These are phyloP conservation scores for Tympanuchus pallidicinctus DNA, from an alignment of 2,113 vertebrate genomes.

Conservation along the genomic window DNA sequence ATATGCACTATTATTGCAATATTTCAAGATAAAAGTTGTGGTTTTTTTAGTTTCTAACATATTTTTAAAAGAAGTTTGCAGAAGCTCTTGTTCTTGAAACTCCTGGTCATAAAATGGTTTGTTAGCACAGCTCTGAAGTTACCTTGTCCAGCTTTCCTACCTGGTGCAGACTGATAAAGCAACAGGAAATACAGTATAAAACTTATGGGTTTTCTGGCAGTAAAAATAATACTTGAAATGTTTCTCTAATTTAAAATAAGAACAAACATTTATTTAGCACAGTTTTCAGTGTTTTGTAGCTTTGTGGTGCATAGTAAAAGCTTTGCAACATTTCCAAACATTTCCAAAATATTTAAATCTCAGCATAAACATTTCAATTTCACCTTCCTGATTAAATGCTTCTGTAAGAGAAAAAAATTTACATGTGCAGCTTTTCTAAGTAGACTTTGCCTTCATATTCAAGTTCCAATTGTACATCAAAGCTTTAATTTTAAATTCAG, in stretches of 20 bases:
- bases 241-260: not conserved
- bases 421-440: not conserved
- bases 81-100: not conserved
- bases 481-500: conserved; percentile 42
- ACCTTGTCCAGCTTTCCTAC: not conserved
- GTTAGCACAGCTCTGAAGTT: not conserved
- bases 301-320: not conserved
- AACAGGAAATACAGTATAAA: not conserved
- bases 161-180: not conserved
- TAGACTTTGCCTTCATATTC: not conserved
- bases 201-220: not conserved
- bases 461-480: conserved; percentile 49
- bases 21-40: not conserved
- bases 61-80: not conserved
- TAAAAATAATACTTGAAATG: not conserved
- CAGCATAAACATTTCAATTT: not conserved
- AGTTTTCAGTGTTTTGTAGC: not conserved
- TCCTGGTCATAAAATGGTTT: not conserved
- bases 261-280: not conserved
- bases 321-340: not conserved
- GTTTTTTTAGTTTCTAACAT: not conserved
- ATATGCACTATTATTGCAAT: not conserved
- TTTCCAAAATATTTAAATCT: not conserved
- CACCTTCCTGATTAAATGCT: not conserved
- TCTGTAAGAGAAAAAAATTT: conserved; percentile 1